Base-by-base conservation (phyloP, 2,113 vertebrate genomes). In the Ctenodactylus gundi region DNA sequence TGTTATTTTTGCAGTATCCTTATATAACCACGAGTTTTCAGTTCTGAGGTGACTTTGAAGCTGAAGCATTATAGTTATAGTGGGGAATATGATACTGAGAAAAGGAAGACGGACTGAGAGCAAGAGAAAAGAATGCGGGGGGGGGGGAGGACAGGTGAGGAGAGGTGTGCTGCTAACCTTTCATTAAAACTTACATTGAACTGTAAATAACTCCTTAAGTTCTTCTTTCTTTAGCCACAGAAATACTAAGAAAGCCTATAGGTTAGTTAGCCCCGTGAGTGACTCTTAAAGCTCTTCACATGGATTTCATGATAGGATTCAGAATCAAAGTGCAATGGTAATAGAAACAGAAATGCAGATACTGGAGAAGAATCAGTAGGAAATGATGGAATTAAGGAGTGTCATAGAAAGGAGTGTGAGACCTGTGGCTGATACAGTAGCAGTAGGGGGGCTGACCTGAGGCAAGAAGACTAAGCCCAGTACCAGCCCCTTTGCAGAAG, bases 1-100 rank as follows among this genome's bases (percentile, higher is more conserved):
- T 29, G 27, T 80, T 67, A 21, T 62, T 31, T 93, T 95, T 83
- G 39, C 39, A 78, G 70, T 67, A 80, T 96, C 49, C 44, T 78
- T 85, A 25, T 72, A 6, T 67, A 87, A 90, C 49, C 21, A 7
- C 55, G 62, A 31, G n/a, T 82, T 91, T 53, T 94, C 65, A n/a
- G 53, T 81, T 88, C 78, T 82, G 62, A 46, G 29, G 68, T 90
- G 58, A 86, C 51, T 84, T 85, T 58, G 57, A 72, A n/a, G 3
- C 51, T 53, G 29, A 7, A 65, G 23, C 20, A 94, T 84, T 86
- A 20, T 68, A 89, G 27, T 89, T 89, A 90, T 27, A 70, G 9
- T 78, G 70, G 64, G 75, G 64, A n/a, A 85, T 65, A 65, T 4
- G 41, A 65, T 46, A 64, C 34, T 46, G 75, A 51, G 49, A 83